Conservation (phyloP, 2,797 vertebrate genomes). For the Margarornis squamiger region DNA sequence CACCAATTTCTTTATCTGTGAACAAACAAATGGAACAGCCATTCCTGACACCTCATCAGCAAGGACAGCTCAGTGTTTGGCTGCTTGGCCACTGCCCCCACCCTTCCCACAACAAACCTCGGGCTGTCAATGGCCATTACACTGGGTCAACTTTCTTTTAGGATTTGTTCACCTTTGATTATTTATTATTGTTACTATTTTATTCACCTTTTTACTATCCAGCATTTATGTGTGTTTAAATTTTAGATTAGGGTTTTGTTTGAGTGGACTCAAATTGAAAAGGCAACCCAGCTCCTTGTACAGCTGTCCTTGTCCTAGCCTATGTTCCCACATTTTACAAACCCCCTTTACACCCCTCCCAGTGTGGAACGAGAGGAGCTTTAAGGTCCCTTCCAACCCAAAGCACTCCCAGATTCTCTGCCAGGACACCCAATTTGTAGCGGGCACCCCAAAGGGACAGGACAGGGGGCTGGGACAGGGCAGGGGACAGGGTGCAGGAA, state of each 20-base stretch:
- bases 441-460: no score
- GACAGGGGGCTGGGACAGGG: background rate
- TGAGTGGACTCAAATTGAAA: background rate
- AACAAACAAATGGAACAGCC: background rate
- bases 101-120: background rate
- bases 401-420: background rate
- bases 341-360: fast-evolving
- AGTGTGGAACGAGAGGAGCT: background rate
- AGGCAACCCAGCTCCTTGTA: background rate
- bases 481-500: background rate
- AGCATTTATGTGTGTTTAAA: constrained; percentile 92
- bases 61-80: background rate
- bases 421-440: fast-evolving
- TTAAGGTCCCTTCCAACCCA: background rate
- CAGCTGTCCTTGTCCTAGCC: background rate
- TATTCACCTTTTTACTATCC: constrained; percentile 80
- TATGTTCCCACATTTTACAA: background rate
- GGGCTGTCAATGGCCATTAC: fast-evolving
- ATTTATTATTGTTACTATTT: background rate
- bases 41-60: background rate
- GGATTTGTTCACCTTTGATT: constrained; percentile 67
- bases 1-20: background rate
- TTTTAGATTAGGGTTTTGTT: constrained; percentile 88
- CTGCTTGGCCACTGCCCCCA: background rate
- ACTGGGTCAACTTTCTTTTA: background rate